A percentile compares a stretch with the other conserved stretches of the same genome.
phyloP scores from a whole-genome alignment of 2,113 vertebrate species.

The Pomatostomus ruficeps region DNA sequence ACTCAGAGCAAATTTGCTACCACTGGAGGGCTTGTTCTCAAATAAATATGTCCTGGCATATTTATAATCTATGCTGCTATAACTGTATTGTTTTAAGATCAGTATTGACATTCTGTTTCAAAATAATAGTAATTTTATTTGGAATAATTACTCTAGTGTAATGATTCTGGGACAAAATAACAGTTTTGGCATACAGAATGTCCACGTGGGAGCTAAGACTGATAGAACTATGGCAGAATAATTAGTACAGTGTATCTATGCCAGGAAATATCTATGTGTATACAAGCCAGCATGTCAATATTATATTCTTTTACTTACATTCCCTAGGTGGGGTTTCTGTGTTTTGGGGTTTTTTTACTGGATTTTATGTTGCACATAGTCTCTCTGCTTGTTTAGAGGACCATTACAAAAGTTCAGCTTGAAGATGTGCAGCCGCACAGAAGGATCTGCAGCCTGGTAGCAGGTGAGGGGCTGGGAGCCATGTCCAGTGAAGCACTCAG shows the following conservation, averaged over 20 bases:
- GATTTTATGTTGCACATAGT: neutral
- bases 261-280: neutral
- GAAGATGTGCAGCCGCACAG: neutral
- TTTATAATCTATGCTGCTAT: neutral
- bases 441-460: neutral
- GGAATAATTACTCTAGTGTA: neutral
- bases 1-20: neutral
- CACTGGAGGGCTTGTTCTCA: neutral
- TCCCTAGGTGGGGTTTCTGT: neutral
- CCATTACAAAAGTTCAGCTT: neutral
- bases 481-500: neutral
- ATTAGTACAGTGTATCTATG: neutral
- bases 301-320: neutral
- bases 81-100: neutral
- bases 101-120: neutral
- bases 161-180: neutral
- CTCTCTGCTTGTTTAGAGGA: neutral
- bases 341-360: too few species aligned
- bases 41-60: neutral
- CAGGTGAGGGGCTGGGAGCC: neutral
- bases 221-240: neutral
- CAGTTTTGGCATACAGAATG: neutral
- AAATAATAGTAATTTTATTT: slow-evolving; percentile 12
- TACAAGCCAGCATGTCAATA: neutral
- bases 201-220: neutral